These are phyloP conservation scores for Pedicia rivosa DNA, from an alignment of 2,888 invertebrate species.

Conservation along the genomic window DNA sequence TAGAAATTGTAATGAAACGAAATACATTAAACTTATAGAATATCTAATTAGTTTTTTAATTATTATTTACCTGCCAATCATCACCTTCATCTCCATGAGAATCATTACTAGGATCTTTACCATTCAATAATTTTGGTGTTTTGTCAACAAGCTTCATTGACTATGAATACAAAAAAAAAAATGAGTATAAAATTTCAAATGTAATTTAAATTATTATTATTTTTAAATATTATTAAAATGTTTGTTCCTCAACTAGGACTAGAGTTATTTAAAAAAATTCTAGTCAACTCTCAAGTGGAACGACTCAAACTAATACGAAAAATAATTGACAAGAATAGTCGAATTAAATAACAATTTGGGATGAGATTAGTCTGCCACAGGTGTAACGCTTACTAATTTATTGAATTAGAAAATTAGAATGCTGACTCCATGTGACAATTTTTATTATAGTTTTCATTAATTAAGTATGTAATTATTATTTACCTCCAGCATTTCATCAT, in stretches of 20 bases:
- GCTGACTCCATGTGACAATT: conserved; percentile 20
- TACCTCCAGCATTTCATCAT: conserved; percentile 93
- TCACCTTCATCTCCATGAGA: conserved; percentile 21
- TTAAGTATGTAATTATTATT: conserved; percentile 16
- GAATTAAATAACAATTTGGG: background rate
- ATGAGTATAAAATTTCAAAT: conserved; percentile 2
- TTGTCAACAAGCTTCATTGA: conserved; percentile 43
- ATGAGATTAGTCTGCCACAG: conserved; percentile 20
- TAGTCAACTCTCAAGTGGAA: conserved; percentile 11
- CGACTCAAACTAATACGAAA: conserved; percentile 26
- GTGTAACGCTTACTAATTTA: conserved; percentile 23
- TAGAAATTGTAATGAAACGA: background rate
- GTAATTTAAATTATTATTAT: background rate
- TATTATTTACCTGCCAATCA: conserved; percentile 27
- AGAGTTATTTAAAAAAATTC: conserved; percentile 6
- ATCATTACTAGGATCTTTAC: conserved; percentile 28
- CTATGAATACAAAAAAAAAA: conserved; percentile 22
- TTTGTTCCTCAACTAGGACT: conserved; percentile 30
- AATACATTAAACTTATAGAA: background rate
- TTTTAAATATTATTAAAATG: conserved; percentile 1
- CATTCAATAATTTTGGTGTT: conserved; percentile 32
- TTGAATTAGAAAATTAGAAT: conserved; percentile 17
- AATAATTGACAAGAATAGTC: conserved; percentile 29
- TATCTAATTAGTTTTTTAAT: background rate
- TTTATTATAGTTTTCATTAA: background rate